Evolutionary conservation across 2,797 vertebrate genomes (phyloP).

Genomic region (Merluccius polli): DNA sequence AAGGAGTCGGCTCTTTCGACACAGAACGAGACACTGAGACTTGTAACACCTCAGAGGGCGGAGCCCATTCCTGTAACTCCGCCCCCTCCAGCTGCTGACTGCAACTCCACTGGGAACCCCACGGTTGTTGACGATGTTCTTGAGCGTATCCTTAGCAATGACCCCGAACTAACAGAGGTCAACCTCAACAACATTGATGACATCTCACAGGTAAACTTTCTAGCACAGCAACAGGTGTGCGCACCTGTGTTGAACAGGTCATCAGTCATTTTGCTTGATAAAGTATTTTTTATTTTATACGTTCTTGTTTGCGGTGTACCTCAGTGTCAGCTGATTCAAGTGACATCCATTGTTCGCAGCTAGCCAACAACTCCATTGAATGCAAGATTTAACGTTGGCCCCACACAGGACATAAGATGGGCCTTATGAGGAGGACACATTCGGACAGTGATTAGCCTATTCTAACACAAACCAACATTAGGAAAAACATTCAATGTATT

Average conservation of each 20-base stretch:
- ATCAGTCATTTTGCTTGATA: not conserved
- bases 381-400: too few species aligned
- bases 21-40: constrained; percentile 10
- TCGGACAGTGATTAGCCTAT: not conserved
- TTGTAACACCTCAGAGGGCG: constrained; percentile 53
- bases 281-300: not conserved
- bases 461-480: too few species aligned
- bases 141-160: constrained; percentile 79
- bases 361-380: not conserved
- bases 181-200: constrained; percentile 95
- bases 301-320: not conserved
- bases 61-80: constrained; percentile 62
- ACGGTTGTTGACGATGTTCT: constrained; percentile 88
- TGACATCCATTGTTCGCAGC: not conserved
- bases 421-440: not conserved
- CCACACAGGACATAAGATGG: too few species aligned
- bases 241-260: not conserved
- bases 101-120: constrained; percentile 78
- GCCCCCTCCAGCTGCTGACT: constrained; percentile 56
- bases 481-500: too few species aligned
- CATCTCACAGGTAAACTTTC: constrained; percentile 65
- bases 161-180: constrained; percentile 84
- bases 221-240: not conserved
- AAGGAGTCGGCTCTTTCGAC: constrained; percentile 19
- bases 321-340: not conserved